Evolutionary conservation across 2,113 vertebrate species (phyloP).

Genomic region (Meles meles): DNA sequence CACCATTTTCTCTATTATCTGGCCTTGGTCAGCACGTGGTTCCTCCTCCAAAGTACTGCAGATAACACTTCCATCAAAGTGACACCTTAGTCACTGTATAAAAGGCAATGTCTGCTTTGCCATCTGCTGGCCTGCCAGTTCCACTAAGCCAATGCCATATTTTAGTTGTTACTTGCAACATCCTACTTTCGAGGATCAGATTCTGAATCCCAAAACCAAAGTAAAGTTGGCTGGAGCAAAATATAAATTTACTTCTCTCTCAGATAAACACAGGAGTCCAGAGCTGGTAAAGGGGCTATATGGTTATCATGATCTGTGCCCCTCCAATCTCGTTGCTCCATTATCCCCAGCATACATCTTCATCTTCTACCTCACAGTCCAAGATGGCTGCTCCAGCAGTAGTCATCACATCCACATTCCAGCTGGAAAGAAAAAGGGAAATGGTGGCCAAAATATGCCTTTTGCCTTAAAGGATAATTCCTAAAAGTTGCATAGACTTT

Average conservation of each 20-base stretch:
- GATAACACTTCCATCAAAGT: background rate
- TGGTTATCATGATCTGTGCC: background rate
- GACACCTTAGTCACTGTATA: background rate
- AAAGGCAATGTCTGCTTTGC: background rate
- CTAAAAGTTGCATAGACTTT: background rate
- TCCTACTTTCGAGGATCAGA: background rate
- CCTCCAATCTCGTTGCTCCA: background rate
- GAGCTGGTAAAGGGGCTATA: background rate
- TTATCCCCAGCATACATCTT: background rate
- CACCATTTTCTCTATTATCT: background rate
- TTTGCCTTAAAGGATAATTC: background rate
- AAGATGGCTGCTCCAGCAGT: background rate
- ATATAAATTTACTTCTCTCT: background rate
- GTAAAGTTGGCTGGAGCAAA: background rate
- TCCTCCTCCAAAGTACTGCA: background rate
- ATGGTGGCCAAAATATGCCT: background rate
- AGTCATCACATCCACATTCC: background rate
- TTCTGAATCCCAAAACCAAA: constrained; percentile 11
- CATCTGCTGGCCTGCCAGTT: background rate
- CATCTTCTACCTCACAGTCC: background rate
- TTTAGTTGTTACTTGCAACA: background rate
- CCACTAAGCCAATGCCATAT: background rate
- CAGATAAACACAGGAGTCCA: background rate
- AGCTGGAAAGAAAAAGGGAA: background rate
- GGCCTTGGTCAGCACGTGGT: background rate